phyloP scores from a whole-genome alignment of 2,113 vertebrate species.

The Salminus brasiliensis region DNA sequence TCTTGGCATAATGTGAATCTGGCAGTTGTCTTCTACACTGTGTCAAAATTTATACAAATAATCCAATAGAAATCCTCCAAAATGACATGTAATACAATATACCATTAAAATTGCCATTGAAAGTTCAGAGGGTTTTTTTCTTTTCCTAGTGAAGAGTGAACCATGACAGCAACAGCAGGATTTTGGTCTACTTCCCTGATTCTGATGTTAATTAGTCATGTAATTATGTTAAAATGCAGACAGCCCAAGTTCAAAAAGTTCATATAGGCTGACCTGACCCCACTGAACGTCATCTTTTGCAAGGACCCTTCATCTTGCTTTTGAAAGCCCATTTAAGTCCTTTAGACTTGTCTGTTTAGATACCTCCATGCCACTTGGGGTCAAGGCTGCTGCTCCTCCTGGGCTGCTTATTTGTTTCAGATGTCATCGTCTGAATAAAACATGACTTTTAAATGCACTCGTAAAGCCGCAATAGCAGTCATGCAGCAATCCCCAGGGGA shows the following conservation, averaged over 20 bases:
- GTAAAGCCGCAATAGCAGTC: constrained; percentile 19
- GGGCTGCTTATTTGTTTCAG: constrained; percentile 1
- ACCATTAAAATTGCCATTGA: too few species aligned
- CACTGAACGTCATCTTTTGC: neutral
- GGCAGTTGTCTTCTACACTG: too few species aligned
- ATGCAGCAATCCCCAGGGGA: constrained; percentile 1
- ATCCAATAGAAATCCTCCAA: too few species aligned
- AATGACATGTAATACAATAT: too few species aligned
- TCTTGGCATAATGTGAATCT: too few species aligned
- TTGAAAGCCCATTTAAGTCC: neutral
- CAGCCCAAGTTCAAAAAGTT: neutral
- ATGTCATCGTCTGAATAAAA: constrained; percentile 34
- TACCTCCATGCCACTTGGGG: neutral
- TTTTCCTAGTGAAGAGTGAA: too few species aligned
- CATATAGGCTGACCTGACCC: neutral
- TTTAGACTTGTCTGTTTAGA: neutral
- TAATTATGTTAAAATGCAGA: neutral
- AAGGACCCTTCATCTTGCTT: neutral
- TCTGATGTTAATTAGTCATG: neutral
- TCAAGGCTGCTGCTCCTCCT: neutral
- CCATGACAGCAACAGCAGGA: too few species aligned
- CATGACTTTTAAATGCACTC: constrained; percentile 28
- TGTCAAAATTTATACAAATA: too few species aligned
- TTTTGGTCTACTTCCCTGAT: neutral
- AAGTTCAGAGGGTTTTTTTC: too few species aligned